phyloP scores from a whole-genome alignment of 53 echinoderm and acorn worm species.

The Patiria pectinifera region DNA sequence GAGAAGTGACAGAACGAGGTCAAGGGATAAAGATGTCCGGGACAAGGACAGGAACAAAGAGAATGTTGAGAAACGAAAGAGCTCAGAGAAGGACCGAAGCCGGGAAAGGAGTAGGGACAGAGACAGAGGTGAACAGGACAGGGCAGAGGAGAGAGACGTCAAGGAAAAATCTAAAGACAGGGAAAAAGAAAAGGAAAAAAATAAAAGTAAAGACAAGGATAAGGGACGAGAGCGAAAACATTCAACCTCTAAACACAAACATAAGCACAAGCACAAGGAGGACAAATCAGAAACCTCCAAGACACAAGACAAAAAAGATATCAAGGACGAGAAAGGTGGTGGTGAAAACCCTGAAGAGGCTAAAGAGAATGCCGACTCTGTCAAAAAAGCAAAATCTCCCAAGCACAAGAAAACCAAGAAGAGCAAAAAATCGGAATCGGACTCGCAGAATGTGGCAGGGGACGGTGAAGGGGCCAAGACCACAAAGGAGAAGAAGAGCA shows the following conservation, averaged over 20 bases:
- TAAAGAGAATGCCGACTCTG: conserved; percentile 47
- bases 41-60: conserved; percentile 59
- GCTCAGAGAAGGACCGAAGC: conserved; percentile 19
- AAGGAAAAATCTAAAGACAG: conserved; percentile 60
- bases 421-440: conserved; percentile 53
- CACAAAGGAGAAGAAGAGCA: conserved; percentile 68
- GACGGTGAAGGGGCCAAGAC: conserved; percentile 52
- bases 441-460: conserved; percentile 57
- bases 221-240: conserved; percentile 57
- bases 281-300: conserved; percentile 47
- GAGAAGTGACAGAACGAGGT: conserved; percentile 45
- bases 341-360: conserved; percentile 51
- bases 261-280: conserved; percentile 63
- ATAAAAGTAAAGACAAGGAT: conserved; percentile 56
- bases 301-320: conserved; percentile 44
- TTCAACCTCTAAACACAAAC: conserved; percentile 46
- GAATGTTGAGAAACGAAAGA: conserved; percentile 45
- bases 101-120: conserved; percentile 28
- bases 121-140: conserved; percentile 36
- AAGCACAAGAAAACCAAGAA: conserved; percentile 72
- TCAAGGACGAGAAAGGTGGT: conserved; percentile 51
- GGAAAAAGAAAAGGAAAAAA: conserved; percentile 43
- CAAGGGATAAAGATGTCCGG: conserved; percentile 61
- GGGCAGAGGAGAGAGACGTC: conserved; percentile 42
- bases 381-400: conserved; percentile 53